Evolutionary conservation across 2,888 invertebrate genomes (phyloP).

Genomic region (Amiota mariae): DNA sequence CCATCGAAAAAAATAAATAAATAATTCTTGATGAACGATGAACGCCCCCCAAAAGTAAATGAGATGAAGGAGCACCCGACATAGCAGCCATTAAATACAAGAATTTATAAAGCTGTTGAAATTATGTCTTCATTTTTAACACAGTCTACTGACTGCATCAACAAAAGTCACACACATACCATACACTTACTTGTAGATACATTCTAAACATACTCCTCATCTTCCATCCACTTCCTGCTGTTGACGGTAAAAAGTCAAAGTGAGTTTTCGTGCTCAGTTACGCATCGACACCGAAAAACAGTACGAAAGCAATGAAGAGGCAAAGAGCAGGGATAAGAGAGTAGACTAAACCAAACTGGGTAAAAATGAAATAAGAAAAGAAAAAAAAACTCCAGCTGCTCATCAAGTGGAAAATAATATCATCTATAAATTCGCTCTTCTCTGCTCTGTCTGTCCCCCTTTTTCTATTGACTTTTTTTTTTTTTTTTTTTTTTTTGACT

Average conservation of each 20-base stretch:
- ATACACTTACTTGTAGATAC: neutral
- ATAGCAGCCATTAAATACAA: neutral
- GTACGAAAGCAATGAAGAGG: constrained; percentile 55
- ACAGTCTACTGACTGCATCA: neutral
- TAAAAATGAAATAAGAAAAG: constrained; percentile 24
- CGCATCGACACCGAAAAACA: constrained; percentile 56
- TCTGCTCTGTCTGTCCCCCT: neutral
- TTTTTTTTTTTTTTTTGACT: constrained; percentile 49
- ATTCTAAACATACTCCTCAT: too few relatives aligned
- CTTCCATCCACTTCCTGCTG: too few relatives aligned
- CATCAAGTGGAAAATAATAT: constrained; percentile 68
- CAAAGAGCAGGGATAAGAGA: constrained; percentile 19
- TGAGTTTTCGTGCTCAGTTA: constrained; percentile 60
- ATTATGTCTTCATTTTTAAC: constrained; percentile 23
- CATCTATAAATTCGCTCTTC: constrained; percentile 59
- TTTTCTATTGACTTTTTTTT: constrained; percentile 43
- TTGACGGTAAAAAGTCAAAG: neutral
- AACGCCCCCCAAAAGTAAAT: neutral
- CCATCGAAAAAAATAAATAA: constrained; percentile 3
- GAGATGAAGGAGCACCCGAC: neutral
- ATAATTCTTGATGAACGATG: neutral
- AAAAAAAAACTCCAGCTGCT: constrained; percentile 65
- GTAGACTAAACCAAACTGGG: constrained; percentile 16
- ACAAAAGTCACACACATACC: constrained; percentile 1
- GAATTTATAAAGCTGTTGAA: neutral